phyloP scores from a whole-genome alignment of 2,113 vertebrate species.

The Stomatorhinus ivindoensis region DNA sequence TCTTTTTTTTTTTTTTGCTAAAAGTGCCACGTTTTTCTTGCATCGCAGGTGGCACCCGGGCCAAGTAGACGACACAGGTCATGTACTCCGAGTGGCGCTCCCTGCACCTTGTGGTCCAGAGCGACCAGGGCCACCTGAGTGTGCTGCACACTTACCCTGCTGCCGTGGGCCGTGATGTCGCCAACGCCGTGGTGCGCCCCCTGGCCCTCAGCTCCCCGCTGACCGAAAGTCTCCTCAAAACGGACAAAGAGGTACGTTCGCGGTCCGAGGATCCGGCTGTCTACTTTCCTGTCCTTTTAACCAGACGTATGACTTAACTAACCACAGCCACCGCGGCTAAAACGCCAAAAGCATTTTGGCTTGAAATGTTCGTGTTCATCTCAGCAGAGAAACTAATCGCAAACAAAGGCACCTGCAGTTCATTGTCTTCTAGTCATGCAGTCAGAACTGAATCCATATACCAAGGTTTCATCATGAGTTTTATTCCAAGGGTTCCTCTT shows the following conservation, averaged over 20 bases:
- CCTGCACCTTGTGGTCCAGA: slow-evolving; percentile 73
- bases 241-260: slow-evolving; percentile 78
- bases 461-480: neutral
- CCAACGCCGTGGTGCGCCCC: slow-evolving; percentile 78
- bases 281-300: neutral
- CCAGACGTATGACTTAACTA: neutral
- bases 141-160: slow-evolving; percentile 84
- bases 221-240: slow-evolving; percentile 73
- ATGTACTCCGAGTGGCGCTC: slow-evolving; percentile 87
- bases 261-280: neutral
- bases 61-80: slow-evolving; percentile 53
- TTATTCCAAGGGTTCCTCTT: neutral
- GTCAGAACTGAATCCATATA: neutral
- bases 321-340: neutral
- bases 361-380: neutral
- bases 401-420: neutral
- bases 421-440: neutral
- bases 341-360: neutral
- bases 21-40: neutral
- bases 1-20: neutral
- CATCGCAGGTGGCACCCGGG: slow-evolving; percentile 52
- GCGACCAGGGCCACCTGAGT: slow-evolving; percentile 77
- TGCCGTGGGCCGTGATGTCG: slow-evolving; percentile 77
- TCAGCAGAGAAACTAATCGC: neutral
- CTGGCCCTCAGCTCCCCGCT: slow-evolving; percentile 61